phyloP scores from a whole-genome alignment of 2,113 vertebrate species.

The Leptocoma aspasia region DNA sequence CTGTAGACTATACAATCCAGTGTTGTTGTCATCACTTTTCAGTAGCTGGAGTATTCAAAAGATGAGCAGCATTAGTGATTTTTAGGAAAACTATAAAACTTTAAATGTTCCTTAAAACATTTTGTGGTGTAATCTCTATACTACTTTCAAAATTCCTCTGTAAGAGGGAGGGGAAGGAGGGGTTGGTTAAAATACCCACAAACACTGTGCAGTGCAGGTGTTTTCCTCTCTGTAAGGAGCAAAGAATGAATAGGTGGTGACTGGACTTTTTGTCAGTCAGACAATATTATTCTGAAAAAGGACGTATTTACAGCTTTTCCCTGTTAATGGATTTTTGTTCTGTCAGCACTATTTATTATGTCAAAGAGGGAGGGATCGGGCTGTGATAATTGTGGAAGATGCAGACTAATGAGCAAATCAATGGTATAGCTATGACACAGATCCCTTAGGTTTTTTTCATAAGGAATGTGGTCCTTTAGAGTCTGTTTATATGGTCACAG shows the following conservation, averaged over 20 bases:
- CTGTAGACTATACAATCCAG: neutral
- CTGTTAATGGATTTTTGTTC: neutral
- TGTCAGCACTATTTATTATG: neutral
- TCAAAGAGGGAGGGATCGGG: neutral
- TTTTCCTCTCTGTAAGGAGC: neutral
- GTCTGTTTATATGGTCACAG: neutral
- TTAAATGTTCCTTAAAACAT: neutral
- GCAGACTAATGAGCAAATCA: neutral
- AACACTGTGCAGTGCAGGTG: neutral
- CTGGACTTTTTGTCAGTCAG: neutral
- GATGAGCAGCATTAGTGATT: neutral
- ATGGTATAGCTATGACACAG: fast-evolving
- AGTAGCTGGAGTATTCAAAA: neutral
- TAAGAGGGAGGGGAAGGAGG: neutral
- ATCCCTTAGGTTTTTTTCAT: neutral
- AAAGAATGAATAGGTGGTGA: neutral
- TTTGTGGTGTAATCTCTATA: neutral
- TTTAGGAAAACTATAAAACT: neutral
- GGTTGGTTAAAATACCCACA: neutral
- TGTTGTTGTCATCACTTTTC: neutral
- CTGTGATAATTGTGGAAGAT: neutral
- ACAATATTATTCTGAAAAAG: neutral
- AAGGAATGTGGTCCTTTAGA: neutral
- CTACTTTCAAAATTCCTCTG: neutral
- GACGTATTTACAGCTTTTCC: neutral